Evolutionary conservation across 2,888 invertebrate species (phyloP).

Genomic region (Strigamia transsilvanica): DNA sequence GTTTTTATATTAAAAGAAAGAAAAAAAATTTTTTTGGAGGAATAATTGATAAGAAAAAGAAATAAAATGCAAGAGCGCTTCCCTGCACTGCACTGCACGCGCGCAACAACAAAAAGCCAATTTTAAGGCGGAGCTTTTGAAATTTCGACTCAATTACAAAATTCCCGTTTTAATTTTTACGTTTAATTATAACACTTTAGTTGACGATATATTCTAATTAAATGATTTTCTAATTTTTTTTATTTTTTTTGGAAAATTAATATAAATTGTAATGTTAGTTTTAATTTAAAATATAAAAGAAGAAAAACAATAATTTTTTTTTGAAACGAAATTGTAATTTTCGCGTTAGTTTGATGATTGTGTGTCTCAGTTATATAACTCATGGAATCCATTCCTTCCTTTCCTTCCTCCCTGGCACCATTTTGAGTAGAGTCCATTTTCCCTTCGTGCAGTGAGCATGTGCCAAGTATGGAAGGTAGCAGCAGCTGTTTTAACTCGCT

Average conservation of each 20-base stretch:
- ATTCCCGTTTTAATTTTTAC: no score
- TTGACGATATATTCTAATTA: no score
- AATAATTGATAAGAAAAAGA: no score
- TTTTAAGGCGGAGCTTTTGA: slow-evolving; percentile 3
- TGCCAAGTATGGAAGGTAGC: slow-evolving; percentile 10
- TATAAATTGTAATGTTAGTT: no score
- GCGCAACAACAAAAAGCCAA: not conserved
- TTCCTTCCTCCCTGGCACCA: slow-evolving; percentile 17
- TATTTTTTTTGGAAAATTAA: no score
- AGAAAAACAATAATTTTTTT: no score
- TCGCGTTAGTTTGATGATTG: not conserved
- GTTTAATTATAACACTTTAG: no score
- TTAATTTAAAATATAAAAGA: no score
- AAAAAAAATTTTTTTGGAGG: not conserved
- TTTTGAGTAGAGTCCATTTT: slow-evolving; percentile 31
- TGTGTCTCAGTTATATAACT: not conserved
- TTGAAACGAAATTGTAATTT: no score
- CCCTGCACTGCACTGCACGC: not conserved
- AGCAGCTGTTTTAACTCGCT: slow-evolving; percentile 25
- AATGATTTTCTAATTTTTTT: no score
- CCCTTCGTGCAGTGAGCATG: not conserved
- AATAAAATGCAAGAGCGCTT: no score
- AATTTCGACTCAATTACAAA: not conserved
- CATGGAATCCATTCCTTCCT: not conserved
- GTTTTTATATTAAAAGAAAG: not conserved